Base-by-base conservation (phyloP, 2,888 invertebrate genomes). In the Tanaodytes sp. region DNA sequence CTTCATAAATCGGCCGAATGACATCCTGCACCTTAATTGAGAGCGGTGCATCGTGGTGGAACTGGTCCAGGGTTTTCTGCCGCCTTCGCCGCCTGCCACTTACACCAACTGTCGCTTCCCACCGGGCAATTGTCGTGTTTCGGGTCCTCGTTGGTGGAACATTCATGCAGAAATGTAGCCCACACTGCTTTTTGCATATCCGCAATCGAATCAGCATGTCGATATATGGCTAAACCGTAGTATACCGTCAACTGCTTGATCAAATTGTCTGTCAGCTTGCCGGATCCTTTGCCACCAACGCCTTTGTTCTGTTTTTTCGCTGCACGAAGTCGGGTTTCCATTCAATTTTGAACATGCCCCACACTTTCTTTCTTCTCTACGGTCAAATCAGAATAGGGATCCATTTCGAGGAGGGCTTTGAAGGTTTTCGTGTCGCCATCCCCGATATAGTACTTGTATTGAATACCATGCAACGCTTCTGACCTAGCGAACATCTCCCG, bases 191-290 rank as follows among this genome's bases (percentile, higher is more conserved):
- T 27, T 11, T 27, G 2, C 33, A 33, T 33, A 2, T 33, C 8
- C 3, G 2, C 33, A 3, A n/a, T 12, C 63, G 46, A 61, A 40
- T 70, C 36, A 4, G 49, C 11, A 39, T 76, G 61, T 57, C 68
- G 57, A 40, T 72, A 33, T 30, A 77, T 75, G 2, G 75, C 76
- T 14, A 74, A 49, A 3, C 71, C 73, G 39, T 72, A 77, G 37
- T 73, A 76, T 15, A 45, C 14, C 6, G 70, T 18, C 1, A 36
- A 20, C 27, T 46, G 18, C 31, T 46, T 46, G 31, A 46, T 27
- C 9, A 55, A 30, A 15, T 61, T 16, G 30, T 16, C 30, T 2
- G 45, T 48, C 16, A 48, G n/a, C 12, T 33, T 45, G 8, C 45
- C 30, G 14, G 8, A 15, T 31, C 48, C 33, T 45, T 45, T 45